A percentile compares a stretch with the other conserved stretches of the same genome.
These are phyloP conservation scores for Rhinichthys klamathensis DNA, from an alignment of 2,113 vertebrate genomes.

Conservation along the genomic window DNA sequence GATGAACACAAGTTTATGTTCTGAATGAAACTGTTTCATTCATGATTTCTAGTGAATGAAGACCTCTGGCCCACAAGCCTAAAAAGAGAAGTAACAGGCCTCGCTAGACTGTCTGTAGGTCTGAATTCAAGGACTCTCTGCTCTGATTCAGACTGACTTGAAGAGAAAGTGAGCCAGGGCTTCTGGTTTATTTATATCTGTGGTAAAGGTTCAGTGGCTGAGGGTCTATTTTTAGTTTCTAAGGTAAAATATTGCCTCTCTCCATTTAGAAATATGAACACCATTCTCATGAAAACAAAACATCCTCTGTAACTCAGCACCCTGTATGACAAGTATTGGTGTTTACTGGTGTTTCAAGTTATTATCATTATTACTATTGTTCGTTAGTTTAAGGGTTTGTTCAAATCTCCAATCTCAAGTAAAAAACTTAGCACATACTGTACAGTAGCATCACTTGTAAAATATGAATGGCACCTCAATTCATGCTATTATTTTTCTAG, in stretches of 20 bases:
- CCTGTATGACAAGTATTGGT: neutral
- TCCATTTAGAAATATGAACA: neutral
- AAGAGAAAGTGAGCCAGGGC: neutral
- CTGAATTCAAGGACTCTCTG: neutral
- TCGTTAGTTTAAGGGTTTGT: neutral
- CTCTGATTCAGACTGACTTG: conserved; percentile 1
- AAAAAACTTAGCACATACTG: too few relatives aligned
- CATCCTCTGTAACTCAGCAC: neutral
- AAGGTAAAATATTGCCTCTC: conserved; percentile 31
- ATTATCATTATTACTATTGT: neutral
- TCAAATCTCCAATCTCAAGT: neutral
- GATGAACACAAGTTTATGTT: neutral
- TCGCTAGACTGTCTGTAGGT: neutral
- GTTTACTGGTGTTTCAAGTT: neutral
- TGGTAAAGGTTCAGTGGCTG: neutral
- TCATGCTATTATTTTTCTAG: neutral
- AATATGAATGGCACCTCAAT: neutral
- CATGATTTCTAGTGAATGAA: neutral
- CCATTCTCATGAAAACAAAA: neutral
- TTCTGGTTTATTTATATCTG: conserved; percentile 22
- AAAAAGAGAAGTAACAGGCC: neutral
- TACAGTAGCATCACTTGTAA: neutral
- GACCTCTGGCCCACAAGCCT: neutral
- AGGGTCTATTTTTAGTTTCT: conserved; percentile 31
- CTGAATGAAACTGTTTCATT: neutral